Base-by-base conservation (phyloP, 2,113 vertebrate genomes). In the Donacobius atricapilla region DNA sequence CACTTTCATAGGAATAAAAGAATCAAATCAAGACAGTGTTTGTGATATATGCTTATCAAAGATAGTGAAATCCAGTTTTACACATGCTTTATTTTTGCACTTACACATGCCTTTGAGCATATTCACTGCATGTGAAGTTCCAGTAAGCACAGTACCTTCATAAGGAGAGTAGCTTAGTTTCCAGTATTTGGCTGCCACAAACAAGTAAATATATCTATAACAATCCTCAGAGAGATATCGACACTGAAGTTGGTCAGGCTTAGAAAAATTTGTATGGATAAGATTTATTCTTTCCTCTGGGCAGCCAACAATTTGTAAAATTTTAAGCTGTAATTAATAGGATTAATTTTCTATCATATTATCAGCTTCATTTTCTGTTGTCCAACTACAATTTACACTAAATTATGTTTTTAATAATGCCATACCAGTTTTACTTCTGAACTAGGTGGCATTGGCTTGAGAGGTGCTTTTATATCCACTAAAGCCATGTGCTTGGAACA, bases 401-500 rank as follows among this genome's bases (percentile, higher is more conserved):
- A 92, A 91, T 83, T 89, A 86, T 40, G 18, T 66, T 91, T 75
- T 37, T 72, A 68, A 87, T 39, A 77, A 19, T 71, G 15, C 16
- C 37, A 50, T 72, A 42, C 14, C 15, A 50, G 21, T 79, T 70
- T 84, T 50, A 44, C 30, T 17, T 75, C 47, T 83, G 44, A 48
- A 37, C 50, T 84, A 79, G n/a, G 65, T 89, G 65, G 19, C 21
- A 76, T 51, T 71, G 19, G 7, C 33, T 51, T 91, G 64, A 84
- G 69, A 93, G 53, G 76, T 96, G 17, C 12, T 97, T 97, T 96
- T 77, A 78, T 75, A 91, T 97, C 39, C 4, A 0, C 56, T 89
- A 88, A 3, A 95, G 48, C 60, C 50, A 77, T 77, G 56, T 48
- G 50, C 71, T 76, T 94, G 85, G 70, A 97, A 94, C 51, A 96